phyloP scores from a whole-genome alignment of 2,797 vertebrate genomes.

The Taeniopygia guttata region DNA sequence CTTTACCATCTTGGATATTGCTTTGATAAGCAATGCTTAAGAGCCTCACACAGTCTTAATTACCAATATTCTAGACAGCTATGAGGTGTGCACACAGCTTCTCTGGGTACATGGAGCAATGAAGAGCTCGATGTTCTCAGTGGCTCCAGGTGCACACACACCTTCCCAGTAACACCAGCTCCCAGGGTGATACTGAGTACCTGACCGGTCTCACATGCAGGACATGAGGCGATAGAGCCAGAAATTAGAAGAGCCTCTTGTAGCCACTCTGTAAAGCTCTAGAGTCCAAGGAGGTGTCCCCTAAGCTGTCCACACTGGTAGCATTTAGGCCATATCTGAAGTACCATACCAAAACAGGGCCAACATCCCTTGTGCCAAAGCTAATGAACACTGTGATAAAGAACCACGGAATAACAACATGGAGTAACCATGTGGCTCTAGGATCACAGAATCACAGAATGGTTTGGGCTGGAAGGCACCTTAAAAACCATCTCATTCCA shows the following conservation, averaged over 20 bases:
- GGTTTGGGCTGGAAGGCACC: not conserved
- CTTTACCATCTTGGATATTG: not conserved
- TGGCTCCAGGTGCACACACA: not conserved
- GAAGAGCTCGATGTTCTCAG: accelerated
- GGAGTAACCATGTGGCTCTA: not conserved
- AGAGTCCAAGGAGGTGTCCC: not conserved
- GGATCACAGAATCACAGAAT: not conserved
- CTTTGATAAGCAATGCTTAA: not conserved
- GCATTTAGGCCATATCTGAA: not conserved
- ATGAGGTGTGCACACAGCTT: not conserved
- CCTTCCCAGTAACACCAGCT: not conserved
- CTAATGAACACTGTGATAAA: not conserved
- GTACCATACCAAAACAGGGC: not conserved
- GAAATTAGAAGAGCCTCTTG: not conserved
- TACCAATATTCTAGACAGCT: not conserved
- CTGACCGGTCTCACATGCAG: not conserved
- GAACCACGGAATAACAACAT: accelerated
- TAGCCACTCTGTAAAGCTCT: not conserved
- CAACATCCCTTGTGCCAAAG: not conserved
- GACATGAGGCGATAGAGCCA: not conserved
- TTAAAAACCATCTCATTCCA: not conserved
- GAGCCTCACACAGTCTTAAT: not conserved
- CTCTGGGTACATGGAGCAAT: not conserved
- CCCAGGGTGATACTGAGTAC: accelerated
- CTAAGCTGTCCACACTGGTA: not conserved